Percentiles rank a stretch among this genome's conserved stretches.
Evolutionary conservation across 2,113 vertebrate species (phyloP).

Genomic region (Oreamnos americanus): DNA sequence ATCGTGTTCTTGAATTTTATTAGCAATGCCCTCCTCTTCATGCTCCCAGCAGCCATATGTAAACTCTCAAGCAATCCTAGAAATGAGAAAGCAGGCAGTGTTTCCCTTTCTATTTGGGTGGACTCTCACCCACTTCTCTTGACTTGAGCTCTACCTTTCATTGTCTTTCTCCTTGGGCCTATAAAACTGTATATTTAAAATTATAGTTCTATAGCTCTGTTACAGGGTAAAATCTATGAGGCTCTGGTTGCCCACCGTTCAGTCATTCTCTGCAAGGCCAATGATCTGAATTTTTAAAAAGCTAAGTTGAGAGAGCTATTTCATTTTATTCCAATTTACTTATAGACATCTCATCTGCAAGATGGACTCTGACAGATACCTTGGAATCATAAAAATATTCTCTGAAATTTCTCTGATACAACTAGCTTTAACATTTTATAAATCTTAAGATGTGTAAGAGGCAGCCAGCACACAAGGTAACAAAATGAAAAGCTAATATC

Average conservation of each 20-base stretch:
- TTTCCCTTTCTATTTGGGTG: neutral
- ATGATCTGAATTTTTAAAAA: neutral
- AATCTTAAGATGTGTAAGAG: neutral
- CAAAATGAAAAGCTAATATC: neutral
- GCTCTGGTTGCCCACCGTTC: neutral
- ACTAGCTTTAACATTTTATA: neutral
- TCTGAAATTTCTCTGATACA: slow-evolving; percentile 1
- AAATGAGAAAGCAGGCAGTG: neutral
- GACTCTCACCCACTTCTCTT: neutral
- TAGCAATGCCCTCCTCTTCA: neutral
- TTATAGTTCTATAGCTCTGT: neutral
- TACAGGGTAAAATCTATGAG: neutral
- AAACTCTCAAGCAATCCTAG: neutral
- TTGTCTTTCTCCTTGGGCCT: neutral
- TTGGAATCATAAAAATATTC: slow-evolving; percentile 16
- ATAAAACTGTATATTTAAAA: neutral
- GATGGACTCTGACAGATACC: neutral
- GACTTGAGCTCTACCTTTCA: neutral
- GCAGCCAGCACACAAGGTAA: neutral
- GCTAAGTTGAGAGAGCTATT: neutral
- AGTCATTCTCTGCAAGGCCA: neutral
- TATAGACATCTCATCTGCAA: neutral
- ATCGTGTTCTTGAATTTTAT: neutral
- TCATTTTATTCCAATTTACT: neutral
- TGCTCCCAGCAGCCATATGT: neutral